phyloP scores from a whole-genome alignment of 35 echinoderm and acorn worm genomes.

The Amphiura filiformis region DNA sequence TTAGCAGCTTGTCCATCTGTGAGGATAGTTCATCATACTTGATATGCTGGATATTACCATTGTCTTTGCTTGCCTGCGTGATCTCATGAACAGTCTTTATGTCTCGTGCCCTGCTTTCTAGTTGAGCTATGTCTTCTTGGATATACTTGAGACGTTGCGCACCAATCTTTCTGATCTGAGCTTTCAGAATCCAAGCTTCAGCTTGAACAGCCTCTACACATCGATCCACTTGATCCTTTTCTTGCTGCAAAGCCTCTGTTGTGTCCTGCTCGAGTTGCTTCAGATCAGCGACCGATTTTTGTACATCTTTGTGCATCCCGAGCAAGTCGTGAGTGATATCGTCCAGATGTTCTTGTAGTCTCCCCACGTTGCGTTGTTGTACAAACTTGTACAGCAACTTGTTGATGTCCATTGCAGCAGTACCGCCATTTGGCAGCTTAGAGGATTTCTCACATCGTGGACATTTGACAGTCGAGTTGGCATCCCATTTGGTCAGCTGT shows the following conservation, averaged over 20 bases:
- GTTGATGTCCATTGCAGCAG: neutral
- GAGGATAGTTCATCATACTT: neutral
- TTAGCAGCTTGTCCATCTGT: neutral
- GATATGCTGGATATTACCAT: neutral
- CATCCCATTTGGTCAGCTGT: neutral
- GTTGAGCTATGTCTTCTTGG: neutral
- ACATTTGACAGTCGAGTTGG: neutral
- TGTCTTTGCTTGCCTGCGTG: neutral
- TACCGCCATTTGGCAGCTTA: neutral
- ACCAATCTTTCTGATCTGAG: neutral
- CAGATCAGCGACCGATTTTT: neutral
- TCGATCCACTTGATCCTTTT: neutral
- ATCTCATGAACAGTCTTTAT: neutral
- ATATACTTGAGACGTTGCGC: neutral
- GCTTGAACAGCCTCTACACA: neutral
- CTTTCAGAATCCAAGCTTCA: neutral
- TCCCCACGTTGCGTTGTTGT: neutral
- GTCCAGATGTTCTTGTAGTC: neutral
- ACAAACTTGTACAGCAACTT: neutral
- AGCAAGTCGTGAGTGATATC: neutral
- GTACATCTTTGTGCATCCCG: neutral
- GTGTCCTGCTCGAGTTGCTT: neutral
- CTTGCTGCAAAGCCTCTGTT: neutral
- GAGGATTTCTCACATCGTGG: neutral
- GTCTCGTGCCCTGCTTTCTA: neutral